Evolutionary conservation across 2,113 vertebrate genomes (phyloP).

Genomic region (Tyto alba): DNA sequence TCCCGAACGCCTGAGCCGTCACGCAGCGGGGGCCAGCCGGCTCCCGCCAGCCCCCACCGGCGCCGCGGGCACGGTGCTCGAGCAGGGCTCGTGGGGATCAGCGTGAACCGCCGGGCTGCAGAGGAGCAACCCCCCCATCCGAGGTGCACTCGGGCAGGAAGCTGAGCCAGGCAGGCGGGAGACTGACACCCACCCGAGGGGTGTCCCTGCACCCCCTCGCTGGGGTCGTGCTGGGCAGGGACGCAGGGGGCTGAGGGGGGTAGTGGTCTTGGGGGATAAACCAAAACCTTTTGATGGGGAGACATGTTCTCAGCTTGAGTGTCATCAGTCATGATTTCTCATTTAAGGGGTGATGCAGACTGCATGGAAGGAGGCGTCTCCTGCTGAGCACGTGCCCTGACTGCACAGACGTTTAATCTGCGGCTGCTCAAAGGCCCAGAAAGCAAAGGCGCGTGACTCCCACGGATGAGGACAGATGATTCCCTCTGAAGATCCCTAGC

Average conservation of each 20-base stretch:
- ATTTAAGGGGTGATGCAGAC: neutral
- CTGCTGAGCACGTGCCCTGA: neutral
- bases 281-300: neutral
- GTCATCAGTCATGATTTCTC: neutral
- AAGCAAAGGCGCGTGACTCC: rapidly evolving
- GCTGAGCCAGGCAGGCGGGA: neutral
- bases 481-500: neutral
- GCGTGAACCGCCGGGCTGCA: neutral
- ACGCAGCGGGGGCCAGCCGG: neutral
- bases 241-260: rapidly evolving
- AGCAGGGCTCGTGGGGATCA: neutral
- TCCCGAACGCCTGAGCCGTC: neutral
- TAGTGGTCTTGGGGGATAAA: neutral
- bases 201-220: rapidly evolving
- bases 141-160: neutral
- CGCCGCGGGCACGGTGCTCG: neutral
- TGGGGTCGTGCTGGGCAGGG: rapidly evolving
- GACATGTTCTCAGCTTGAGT: rapidly evolving
- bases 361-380: neutral
- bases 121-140: neutral
- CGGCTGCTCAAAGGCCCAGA: neutral
- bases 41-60: neutral
- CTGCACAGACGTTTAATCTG: neutral
- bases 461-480: neutral
- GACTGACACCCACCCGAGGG: rapidly evolving